phyloP scores from a whole-genome alignment of 2,113 vertebrate species.

The Pygoscelis adeliae region DNA sequence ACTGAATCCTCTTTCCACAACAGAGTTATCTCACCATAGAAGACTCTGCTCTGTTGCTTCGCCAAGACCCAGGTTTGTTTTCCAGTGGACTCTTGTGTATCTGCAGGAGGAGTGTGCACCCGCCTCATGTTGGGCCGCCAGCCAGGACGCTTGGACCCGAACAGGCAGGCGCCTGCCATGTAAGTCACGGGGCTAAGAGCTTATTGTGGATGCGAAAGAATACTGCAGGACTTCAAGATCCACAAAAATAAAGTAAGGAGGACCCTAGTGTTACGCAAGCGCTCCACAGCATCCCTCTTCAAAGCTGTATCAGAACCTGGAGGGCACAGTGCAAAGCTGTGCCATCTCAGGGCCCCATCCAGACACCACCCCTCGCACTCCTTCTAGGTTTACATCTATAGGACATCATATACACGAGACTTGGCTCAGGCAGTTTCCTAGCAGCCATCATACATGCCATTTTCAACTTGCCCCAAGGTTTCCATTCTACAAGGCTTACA shows the following conservation, averaged over 20 bases:
- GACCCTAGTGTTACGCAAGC: neutral
- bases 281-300: neutral
- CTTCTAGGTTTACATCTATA: neutral
- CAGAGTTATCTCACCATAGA: neutral
- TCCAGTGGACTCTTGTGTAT: neutral
- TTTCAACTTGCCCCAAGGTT: neutral
- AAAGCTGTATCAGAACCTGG: neutral
- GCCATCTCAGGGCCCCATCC: neutral
- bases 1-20: neutral
- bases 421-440: neutral
- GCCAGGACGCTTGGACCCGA: neutral
- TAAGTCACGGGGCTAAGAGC: neutral
- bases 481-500: neutral
- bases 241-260: neutral
- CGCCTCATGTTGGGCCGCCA: too few relatives aligned
- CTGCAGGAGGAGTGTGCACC: neutral
- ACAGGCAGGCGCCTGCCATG: too few relatives aligned
- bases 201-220: neutral
- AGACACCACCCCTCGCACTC: neutral
- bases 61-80: neutral
- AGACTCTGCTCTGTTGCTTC: neutral
- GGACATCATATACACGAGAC: rapidly evolving
- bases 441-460: rapidly evolving
- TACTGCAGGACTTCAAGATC: neutral
- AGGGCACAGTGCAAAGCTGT: neutral